phyloP scores from a whole-genome alignment of 1,140 invertebrate genomes.

The Drosophila bocqueti region DNA sequence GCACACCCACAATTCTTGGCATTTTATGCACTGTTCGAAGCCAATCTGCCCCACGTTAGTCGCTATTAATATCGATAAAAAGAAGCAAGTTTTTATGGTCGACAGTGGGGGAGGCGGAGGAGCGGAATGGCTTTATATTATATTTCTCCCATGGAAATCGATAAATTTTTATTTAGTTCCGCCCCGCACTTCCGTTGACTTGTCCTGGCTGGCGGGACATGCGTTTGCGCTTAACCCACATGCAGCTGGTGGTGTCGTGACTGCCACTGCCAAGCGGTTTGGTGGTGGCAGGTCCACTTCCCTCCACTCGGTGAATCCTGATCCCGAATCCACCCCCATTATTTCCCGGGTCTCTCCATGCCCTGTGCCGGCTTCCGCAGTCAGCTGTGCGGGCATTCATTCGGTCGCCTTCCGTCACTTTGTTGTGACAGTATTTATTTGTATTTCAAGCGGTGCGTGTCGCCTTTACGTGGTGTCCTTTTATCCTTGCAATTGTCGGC shows the following conservation, averaged over 20 bases:
- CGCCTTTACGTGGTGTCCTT: slow-evolving; percentile 24
- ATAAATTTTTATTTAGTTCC: slow-evolving; percentile 80
- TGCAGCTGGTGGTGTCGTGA: slow-evolving; percentile 39
- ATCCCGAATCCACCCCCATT: slow-evolving; percentile 9
- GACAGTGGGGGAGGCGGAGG: not conserved
- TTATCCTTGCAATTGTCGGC: slow-evolving; percentile 46
- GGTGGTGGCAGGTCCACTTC: slow-evolving; percentile 30
- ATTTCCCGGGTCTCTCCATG: slow-evolving; percentile 7
- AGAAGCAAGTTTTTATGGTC: slow-evolving; percentile 25
- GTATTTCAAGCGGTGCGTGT: slow-evolving; percentile 57
- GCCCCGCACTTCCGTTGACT: slow-evolving; percentile 42
- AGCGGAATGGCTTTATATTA: slow-evolving; percentile 28
- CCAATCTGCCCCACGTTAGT: slow-evolving; percentile 41
- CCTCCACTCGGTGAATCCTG: not conserved
- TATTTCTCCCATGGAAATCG: slow-evolving; percentile 56
- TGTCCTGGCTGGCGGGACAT: slow-evolving; percentile 61
- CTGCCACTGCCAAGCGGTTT: slow-evolving; percentile 10
- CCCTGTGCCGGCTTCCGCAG: slow-evolving; percentile 28
- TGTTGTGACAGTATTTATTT: slow-evolving; percentile 69
- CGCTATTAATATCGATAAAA: slow-evolving; percentile 64
- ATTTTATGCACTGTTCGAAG: slow-evolving; percentile 56
- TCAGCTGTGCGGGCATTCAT: slow-evolving; percentile 32
- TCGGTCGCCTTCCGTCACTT: slow-evolving; percentile 22
- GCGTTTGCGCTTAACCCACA: slow-evolving; percentile 75
- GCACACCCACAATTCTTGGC: slow-evolving; percentile 36